phyloP scores from a whole-genome alignment of 2,113 vertebrate genomes.

The Cottus gobio region DNA sequence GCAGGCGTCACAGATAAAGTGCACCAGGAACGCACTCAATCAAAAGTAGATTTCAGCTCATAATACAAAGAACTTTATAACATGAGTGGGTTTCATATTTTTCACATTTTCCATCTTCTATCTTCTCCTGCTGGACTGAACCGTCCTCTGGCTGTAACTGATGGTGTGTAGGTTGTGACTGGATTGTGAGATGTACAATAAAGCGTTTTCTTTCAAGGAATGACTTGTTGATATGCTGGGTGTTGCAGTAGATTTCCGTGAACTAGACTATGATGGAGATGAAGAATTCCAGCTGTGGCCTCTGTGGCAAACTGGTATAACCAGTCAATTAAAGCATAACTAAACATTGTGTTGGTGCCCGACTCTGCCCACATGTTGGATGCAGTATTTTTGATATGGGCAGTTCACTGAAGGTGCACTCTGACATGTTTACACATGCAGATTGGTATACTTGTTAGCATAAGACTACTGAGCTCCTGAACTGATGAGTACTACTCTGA shows the following conservation, averaged over 20 bases:
- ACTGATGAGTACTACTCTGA: neutral
- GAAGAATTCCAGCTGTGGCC: neutral
- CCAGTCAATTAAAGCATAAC: neutral
- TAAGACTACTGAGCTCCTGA: neutral
- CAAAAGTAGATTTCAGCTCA: conserved; percentile 20
- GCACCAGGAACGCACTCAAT: neutral
- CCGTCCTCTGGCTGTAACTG: neutral
- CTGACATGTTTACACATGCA: neutral
- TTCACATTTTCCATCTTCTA: neutral
- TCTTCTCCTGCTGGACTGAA: neutral
- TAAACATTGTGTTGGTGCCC: neutral
- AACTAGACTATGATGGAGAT: conserved; percentile 5
- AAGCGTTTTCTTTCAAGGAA: neutral
- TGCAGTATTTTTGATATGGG: neutral
- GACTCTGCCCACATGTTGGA: neutral
- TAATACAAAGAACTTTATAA: conserved; percentile 11
- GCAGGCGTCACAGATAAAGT: conserved; percentile 32
- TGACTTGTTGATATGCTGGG: neutral
- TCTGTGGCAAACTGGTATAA: neutral
- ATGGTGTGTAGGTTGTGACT: neutral
- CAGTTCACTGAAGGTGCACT: neutral
- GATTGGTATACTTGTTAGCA: neutral
- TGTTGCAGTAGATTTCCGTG: neutral
- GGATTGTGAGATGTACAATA: neutral
- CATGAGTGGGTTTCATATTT: neutral